Evolutionary conservation across 2,113 vertebrate species (phyloP).

Genomic region (Lampris megalopsis): DNA sequence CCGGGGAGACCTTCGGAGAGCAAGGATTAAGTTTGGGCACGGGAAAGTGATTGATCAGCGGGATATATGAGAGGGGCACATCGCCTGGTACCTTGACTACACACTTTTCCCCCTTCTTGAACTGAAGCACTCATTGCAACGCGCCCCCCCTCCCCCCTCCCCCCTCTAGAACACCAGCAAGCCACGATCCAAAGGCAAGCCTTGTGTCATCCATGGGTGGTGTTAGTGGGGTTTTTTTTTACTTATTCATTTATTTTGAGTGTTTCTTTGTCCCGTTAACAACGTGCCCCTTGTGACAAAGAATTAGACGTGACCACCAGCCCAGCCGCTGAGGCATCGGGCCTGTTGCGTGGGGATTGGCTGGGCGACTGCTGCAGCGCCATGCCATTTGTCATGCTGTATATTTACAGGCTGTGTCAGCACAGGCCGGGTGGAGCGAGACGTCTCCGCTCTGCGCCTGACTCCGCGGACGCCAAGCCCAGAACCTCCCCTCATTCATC

Average conservation of each 20-base stretch:
- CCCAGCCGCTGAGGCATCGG: constrained; percentile 71
- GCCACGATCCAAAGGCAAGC: constrained; percentile 68
- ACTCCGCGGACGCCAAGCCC: constrained; percentile 72
- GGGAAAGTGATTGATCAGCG: constrained; percentile 46
- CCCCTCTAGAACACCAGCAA: constrained; percentile 51
- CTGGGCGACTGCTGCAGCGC: constrained; percentile 65
- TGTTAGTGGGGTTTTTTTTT: constrained; percentile 46
- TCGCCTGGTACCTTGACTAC: not conserved
- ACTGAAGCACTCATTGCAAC: constrained; percentile 26
- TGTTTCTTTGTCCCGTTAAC: constrained; percentile 76
- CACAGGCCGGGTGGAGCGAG: constrained; percentile 67
- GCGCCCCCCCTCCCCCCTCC: not conserved
- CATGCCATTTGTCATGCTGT: constrained; percentile 76
- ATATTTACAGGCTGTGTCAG: constrained; percentile 79
- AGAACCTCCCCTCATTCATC: constrained; percentile 81
- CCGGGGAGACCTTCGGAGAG: constrained; percentile 30
- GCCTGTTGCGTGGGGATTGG: constrained; percentile 67
- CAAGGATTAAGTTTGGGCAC: constrained; percentile 38
- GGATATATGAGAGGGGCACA: constrained; percentile 6
- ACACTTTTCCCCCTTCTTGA: not conserved
- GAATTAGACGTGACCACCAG: constrained; percentile 71
- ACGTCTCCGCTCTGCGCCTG: constrained; percentile 72
- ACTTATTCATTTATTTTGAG: constrained; percentile 62
- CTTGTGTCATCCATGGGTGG: constrained; percentile 71
- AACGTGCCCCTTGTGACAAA: constrained; percentile 77